Percentiles rank a stretch among this genome's conserved stretches.
Evolutionary conservation across 2,888 invertebrate genomes (phyloP).

Genomic region (Dolichomitus sp.): DNA sequence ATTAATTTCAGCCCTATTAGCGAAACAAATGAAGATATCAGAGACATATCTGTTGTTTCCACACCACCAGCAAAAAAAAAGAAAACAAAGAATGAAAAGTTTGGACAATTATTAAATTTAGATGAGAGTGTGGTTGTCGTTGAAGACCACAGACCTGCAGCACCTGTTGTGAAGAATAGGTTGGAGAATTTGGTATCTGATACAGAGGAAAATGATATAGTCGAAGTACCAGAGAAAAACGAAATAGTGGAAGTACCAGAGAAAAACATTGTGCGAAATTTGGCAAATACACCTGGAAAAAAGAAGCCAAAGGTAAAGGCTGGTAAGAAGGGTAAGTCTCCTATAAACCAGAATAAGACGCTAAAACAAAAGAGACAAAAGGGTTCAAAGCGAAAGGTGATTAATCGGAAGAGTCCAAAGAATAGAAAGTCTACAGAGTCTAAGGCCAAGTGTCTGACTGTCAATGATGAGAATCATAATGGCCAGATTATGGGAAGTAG

Average conservation of each 20-base stretch:
- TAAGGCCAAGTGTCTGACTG: background rate
- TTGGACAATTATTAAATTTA: constrained; percentile 7
- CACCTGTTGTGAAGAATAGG: background rate
- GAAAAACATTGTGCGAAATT: background rate
- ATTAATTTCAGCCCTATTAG: constrained; percentile 24
- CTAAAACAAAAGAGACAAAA: background rate
- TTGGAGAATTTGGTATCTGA: background rate
- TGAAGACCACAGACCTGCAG: constrained; percentile 27
- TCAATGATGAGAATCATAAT: constrained; percentile 55
- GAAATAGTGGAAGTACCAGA: too few relatives aligned
- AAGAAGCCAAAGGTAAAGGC: background rate
- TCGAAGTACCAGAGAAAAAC: constrained; percentile 16
- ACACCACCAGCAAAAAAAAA: constrained; percentile 39
- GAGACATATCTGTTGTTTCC: background rate
- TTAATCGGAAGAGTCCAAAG: background rate
- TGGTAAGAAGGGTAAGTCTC: background rate
- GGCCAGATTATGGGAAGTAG: constrained; percentile 47
- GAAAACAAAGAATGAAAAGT: background rate
- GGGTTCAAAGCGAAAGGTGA: background rate
- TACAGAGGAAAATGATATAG: background rate
- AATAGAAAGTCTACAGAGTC: background rate
- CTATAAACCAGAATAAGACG: background rate
- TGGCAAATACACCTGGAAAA: background rate
- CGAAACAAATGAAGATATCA: constrained; percentile 7
- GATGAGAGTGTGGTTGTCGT: constrained; percentile 63